Conservation (phyloP, 2,797 vertebrate genomes). For the Natrix natrix region DNA sequence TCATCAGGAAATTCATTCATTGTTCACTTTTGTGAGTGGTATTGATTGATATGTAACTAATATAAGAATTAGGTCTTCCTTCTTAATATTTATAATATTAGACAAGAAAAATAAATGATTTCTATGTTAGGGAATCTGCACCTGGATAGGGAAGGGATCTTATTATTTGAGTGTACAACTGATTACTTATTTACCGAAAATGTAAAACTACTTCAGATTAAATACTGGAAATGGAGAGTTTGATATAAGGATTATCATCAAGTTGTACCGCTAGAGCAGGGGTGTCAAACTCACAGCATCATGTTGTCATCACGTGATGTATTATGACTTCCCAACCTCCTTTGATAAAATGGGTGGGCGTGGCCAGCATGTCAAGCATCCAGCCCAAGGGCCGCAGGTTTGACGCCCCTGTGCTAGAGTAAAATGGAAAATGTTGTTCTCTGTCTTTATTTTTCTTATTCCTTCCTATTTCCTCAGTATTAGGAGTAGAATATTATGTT, state of each 20-base stretch:
- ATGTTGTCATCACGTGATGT: no score
- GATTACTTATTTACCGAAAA: slow-evolving; percentile 34
- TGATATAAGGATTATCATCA: slow-evolving; percentile 28
- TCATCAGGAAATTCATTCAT: background rate
- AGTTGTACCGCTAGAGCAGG: background rate
- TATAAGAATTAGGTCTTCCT: slow-evolving; percentile 33
- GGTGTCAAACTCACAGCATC: no score
- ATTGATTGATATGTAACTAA: slow-evolving; percentile 40
- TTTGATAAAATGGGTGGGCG: no score
- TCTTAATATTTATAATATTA: slow-evolving; percentile 34
- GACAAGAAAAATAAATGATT: slow-evolving; percentile 41
- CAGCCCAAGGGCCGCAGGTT: no score
- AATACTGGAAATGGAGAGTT: slow-evolving; percentile 44
- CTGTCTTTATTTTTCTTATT: slow-evolving; percentile 1
- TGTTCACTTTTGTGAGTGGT: background rate
- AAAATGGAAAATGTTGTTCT: background rate
- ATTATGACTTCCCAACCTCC: no score
- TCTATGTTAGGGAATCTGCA: slow-evolving; percentile 33
- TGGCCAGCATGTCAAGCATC: no score
- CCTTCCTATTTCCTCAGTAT: background rate
- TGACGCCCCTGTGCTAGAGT: background rate
- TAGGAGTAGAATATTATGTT: background rate
- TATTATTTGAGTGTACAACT: slow-evolving; percentile 40
- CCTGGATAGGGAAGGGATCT: slow-evolving; percentile 17
- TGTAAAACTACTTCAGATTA: slow-evolving; percentile 26